A percentile compares a stretch with the other conserved stretches of the same genome.
phyloP scores from a whole-genome alignment of 2,113 vertebrate species.

The Microtus ochrogaster region DNA sequence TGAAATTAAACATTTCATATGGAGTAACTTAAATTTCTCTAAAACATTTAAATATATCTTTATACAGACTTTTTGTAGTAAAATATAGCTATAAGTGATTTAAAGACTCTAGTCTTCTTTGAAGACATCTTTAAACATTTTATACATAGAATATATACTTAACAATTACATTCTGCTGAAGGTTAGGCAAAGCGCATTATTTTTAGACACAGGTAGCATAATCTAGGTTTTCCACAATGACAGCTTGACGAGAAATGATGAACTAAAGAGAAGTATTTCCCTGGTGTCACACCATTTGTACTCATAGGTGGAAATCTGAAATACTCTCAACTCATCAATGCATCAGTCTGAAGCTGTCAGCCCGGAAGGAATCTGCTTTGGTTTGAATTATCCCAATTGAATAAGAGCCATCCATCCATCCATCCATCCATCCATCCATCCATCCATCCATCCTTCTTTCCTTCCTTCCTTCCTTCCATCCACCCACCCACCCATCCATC shows the following conservation, averaged over 20 bases:
- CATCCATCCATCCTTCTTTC: too few relatives aligned
- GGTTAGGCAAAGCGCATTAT: conserved; percentile 91
- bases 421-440: too few relatives aligned
- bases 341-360: conserved; percentile 8
- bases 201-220: conserved; percentile 87
- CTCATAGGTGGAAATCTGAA: conserved; percentile 25
- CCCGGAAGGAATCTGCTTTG: conserved; percentile 21
- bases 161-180: conserved; percentile 93
- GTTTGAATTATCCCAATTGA: conserved; percentile 32
- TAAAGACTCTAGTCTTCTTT: conserved; percentile 93
- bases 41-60: conserved; percentile 91
- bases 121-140: conserved; percentile 91
- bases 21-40: conserved; percentile 89
- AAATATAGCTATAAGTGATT: conserved; percentile 93
- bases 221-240: conserved; percentile 72
- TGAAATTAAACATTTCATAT: conserved; percentile 88
- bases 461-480: too few relatives aligned
- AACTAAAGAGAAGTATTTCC: conserved; percentile 33
- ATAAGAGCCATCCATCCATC: background rate
- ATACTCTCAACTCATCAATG: background rate
- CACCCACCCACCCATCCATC: too few relatives aligned
- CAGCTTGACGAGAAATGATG: conserved; percentile 57
- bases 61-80: conserved; percentile 92
- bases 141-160: conserved; percentile 90
- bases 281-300: background rate